Evolutionary conservation across 1,140 invertebrate species (phyloP), one percentile per base, ranked within the genome.

Genomic region (Leucophenga varia): DNA sequence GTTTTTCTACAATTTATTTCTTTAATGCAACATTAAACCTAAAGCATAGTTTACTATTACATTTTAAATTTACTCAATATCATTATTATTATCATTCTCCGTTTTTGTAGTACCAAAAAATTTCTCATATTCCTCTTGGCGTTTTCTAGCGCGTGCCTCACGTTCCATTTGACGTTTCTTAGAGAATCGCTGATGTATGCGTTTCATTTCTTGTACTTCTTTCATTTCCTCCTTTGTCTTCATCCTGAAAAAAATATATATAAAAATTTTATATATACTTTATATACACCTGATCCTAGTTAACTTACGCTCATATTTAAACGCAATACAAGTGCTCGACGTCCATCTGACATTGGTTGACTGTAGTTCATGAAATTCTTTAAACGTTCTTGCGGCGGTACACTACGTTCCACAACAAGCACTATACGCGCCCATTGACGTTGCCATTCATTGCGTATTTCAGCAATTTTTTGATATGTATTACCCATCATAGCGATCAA

Each of bases 401-500:
- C 91, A 6, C 94, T 95, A 77, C 96, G 80, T 75, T 99, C 96
- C 19, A 98, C 90, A 12, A 98, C 94, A 25, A 99, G 78, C 12
- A 99, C 94, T 52, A 98, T 98, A 49, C 95, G 80, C 0, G 96
- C 96, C 95, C 95, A 98, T 83, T 98, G 95, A 78, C 96, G 79
- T 78, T 98, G 94, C 93, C 95, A 98, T 75, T 99, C 96, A 75
- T 97, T 97, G 58, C 93, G 83, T 3, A 95, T 96, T 76, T 96
- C 93, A 3, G 93, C 94, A 57, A 98, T 97, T 76, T 93, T 93
- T 76, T 97, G 93, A 76, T 99, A 98, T 16, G 96, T 98, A 74
- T 98, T 97, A 2, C 95, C 96, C 95, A 99, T 98, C 95, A 98
- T 98, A 58, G 96, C 96, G 64, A 99, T 98, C 69, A 99, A 81